phyloP scores from a whole-genome alignment of 1,140 invertebrate genomes.

The Scaptomyza graminum region DNA sequence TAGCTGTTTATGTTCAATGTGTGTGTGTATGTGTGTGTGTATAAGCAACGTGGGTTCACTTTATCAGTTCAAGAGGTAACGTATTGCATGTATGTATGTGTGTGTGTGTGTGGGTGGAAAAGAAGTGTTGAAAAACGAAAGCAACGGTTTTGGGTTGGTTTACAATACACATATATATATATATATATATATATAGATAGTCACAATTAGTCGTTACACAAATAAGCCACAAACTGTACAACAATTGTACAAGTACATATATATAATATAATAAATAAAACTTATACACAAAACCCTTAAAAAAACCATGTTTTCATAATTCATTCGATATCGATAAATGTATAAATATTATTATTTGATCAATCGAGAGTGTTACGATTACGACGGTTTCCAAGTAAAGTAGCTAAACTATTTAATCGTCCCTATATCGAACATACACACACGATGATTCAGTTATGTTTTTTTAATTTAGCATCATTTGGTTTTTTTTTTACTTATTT shows the following conservation, averaged over 20 bases:
- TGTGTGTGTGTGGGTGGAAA: constrained; percentile 15
- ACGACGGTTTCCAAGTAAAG: constrained; percentile 74
- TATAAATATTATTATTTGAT: not conserved
- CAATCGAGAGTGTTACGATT: constrained; percentile 43
- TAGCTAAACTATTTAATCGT: constrained; percentile 63
- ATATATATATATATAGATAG: constrained; percentile 31
- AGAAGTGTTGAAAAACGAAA: constrained; percentile 20
- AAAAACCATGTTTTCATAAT: constrained; percentile 3
- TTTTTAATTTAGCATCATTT: constrained; percentile 8
- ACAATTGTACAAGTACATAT: constrained; percentile 55
- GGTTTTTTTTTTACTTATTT: constrained; percentile 38
- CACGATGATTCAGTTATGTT: constrained; percentile 66
- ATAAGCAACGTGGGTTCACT: constrained; percentile 54
- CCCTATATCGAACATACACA: constrained; percentile 67
- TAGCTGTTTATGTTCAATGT: constrained; percentile 59
- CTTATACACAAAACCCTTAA: constrained; percentile 62
- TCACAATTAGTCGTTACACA: constrained; percentile 71
- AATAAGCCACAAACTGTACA: constrained; percentile 77
- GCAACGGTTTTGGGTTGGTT: constrained; percentile 14
- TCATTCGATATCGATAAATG: constrained; percentile 8
- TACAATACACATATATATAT: constrained; percentile 31
- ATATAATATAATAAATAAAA: constrained; percentile 72
- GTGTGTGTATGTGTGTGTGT: constrained; percentile 24
- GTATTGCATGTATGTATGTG: constrained; percentile 15
- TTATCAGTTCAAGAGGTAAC: constrained; percentile 46